Evolutionary conservation across 37 sponge, comb jelly and placozoan genomes (phyloP).

Genomic region (Lycopodina hypogea): DNA sequence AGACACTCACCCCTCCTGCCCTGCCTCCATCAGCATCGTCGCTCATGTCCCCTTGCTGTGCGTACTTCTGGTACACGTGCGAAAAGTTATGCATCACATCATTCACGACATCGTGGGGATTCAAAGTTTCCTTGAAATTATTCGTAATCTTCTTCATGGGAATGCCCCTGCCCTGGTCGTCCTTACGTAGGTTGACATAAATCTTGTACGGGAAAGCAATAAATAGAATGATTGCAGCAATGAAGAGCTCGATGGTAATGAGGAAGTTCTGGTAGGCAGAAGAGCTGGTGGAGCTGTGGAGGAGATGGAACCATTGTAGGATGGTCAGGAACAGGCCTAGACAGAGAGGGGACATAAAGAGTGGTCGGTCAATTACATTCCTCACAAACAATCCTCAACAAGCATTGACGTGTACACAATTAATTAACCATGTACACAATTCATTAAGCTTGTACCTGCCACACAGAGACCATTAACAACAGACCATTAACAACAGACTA

Average conservation of each 20-base stretch:
- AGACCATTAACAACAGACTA: too few species aligned
- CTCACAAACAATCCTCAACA: background rate
- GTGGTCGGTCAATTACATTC: background rate
- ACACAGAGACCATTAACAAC: too few species aligned
- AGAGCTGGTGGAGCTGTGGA: constrained; percentile 46
- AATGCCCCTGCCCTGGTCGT: constrained; percentile 66
- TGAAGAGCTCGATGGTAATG: constrained; percentile 94
- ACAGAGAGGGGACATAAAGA: constrained; percentile 10
- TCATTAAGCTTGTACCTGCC: too few species aligned
- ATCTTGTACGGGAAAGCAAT: constrained; percentile 86
- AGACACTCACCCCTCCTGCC: background rate
- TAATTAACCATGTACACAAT: too few species aligned
- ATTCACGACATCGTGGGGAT: constrained; percentile 90
- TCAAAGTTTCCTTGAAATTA: constrained; percentile 88
- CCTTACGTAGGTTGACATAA: constrained; percentile 72
- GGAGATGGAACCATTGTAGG: constrained; percentile 56
- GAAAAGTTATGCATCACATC: constrained; percentile 98
- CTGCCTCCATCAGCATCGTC: constrained; percentile 33
- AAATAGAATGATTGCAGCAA: constrained; percentile 83
- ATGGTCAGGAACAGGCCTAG: constrained; percentile 81
- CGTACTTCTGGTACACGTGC: constrained; percentile 88
- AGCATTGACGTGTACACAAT: too few species aligned
- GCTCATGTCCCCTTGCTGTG: constrained; percentile 70
- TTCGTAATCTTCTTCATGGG: constrained; percentile 73
- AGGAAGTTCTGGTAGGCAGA: constrained; percentile 95